Conservation (phyloP, 2,888 invertebrate genomes). For the Lochmaea capreae region DNA sequence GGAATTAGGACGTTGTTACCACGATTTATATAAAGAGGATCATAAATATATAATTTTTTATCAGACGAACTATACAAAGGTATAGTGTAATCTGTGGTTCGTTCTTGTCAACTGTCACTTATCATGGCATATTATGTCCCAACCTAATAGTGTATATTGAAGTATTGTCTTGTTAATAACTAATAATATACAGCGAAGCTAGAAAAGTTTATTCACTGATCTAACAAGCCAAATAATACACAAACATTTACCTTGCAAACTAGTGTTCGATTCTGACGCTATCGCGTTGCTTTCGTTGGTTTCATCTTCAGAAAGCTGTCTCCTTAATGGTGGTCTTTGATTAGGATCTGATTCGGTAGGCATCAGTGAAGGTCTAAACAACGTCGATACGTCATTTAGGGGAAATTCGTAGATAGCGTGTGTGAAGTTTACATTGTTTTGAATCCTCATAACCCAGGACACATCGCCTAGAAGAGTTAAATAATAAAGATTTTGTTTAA, state of each 20-base stretch:
- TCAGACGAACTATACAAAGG: no score
- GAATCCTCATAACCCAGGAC: constrained; percentile 93
- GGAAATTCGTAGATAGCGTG: constrained; percentile 71
- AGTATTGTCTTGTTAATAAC: no score
- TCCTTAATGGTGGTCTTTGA: constrained; percentile 44
- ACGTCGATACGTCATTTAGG: constrained; percentile 78
- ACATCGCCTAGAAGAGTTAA: constrained; percentile 73
- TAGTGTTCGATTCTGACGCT: constrained; percentile 38
- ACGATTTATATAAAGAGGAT: no score
- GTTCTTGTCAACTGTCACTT: no score
- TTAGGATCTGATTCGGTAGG: constrained; percentile 40
- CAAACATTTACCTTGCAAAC: constrained; percentile 41
- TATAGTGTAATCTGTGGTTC: no score
- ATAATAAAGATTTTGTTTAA: no score
- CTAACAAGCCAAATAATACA: no score
- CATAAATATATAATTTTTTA: no score
- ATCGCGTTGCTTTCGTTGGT: constrained; percentile 23
- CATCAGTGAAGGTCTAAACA: constrained; percentile 73
- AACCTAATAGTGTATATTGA: no score
- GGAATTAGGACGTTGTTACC: not conserved
- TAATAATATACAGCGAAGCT: no score
- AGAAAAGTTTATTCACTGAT: no score
- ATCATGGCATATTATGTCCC: no score
- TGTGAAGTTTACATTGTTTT: constrained; percentile 80
- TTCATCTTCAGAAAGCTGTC: constrained; percentile 50